Evolutionary conservation across 2,113 vertebrate genomes (phyloP).

Genomic region (Sander vitreus): DNA sequence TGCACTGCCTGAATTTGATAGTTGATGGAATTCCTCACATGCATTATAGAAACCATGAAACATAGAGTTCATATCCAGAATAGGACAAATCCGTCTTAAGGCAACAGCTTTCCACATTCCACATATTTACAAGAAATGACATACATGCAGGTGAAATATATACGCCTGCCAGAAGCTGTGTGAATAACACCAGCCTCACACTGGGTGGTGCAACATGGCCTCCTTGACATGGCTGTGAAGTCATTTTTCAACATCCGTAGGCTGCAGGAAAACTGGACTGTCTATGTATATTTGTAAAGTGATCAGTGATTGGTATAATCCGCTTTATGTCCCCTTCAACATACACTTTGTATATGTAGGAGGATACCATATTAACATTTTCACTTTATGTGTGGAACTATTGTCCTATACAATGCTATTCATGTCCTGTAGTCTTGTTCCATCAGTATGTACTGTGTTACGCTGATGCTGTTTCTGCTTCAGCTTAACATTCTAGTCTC

Average conservation of each 20-base stretch:
- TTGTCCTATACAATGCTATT: slow-evolving; percentile 12
- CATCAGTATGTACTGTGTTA: slow-evolving; percentile 42
- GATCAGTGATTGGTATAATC: background rate
- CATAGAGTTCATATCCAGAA: background rate
- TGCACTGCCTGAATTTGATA: background rate
- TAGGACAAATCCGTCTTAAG: background rate
- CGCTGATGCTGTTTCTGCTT: slow-evolving; percentile 41
- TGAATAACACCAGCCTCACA: background rate
- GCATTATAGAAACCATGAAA: background rate
- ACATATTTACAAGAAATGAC: background rate
- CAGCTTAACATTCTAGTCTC: slow-evolving; percentile 72
- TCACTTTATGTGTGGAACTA: background rate
- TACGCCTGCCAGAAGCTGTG: background rate
- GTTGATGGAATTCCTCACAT: background rate
- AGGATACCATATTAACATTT: slow-evolving; percentile 11
- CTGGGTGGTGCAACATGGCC: background rate
- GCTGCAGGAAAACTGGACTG: background rate
- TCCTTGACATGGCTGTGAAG: background rate
- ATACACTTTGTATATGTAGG: background rate
- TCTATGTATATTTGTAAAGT: background rate
- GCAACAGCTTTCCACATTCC: background rate
- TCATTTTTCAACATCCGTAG: background rate
- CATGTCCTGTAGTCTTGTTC: slow-evolving; percentile 29
- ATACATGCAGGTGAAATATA: background rate
- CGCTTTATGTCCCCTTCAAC: no score